These are phyloP conservation scores for Deilephila elpenor DNA, from an alignment of 2,888 invertebrate genomes.

Conservation along the genomic window DNA sequence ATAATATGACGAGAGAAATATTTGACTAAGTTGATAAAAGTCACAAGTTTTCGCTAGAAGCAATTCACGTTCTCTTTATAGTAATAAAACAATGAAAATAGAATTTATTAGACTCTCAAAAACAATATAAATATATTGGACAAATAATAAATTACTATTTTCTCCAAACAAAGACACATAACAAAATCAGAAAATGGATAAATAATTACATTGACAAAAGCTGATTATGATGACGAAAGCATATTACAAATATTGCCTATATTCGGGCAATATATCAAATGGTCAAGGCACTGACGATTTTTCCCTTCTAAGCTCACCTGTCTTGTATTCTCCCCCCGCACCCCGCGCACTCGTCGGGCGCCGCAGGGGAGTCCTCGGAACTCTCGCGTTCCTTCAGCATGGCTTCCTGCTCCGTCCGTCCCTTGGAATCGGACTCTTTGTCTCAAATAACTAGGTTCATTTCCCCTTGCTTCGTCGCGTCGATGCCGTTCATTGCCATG, in stretches of 20 bases:
- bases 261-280: constrained; percentile 1
- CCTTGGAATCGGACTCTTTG: constrained; percentile 59
- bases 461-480: constrained; percentile 50
- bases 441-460: constrained; percentile 73
- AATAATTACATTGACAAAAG: neutral
- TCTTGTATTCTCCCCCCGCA: constrained; percentile 87
- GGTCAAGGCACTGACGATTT: neutral
- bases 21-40: no score
- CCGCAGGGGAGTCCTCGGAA: constrained; percentile 75
- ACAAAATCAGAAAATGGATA: neutral
- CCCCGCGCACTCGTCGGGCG: constrained; percentile 85
- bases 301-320: constrained; percentile 64
- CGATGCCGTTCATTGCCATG: constrained; percentile 60
- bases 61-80: no score
- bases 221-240: neutral
- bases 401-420: constrained; percentile 60
- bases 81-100: no score
- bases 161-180: neutral
- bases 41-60: no score
- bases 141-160: no score
- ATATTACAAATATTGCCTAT: neutral
- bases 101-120: no score
- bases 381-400: constrained; percentile 89
- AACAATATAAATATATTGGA: no score
- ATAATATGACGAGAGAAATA: no score